Percentiles rank a stretch among this genome's conserved stretches.
phyloP scores from a whole-genome alignment of 2,797 vertebrate species.

The Sparidentex hasta region DNA sequence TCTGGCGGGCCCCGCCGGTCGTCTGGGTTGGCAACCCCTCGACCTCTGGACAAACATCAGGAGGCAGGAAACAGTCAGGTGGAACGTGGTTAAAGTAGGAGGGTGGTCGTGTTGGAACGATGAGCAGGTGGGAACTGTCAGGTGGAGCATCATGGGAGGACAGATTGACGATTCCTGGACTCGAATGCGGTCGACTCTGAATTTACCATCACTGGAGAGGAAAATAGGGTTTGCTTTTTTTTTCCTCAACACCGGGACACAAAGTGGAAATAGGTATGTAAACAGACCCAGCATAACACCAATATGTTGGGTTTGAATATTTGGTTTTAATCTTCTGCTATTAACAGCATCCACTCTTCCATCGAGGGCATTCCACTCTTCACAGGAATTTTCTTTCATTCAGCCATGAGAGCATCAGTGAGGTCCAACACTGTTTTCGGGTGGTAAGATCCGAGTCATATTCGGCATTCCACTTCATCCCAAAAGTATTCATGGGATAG shows the following conservation, averaged over 20 bases:
- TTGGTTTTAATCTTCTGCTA: background rate
- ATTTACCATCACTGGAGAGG: background rate
- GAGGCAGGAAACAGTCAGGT: conserved; percentile 41
- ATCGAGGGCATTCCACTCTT: too few relatives aligned
- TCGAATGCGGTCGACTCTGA: background rate
- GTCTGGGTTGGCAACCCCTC: conserved; percentile 58
- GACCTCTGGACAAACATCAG: conserved; percentile 55
- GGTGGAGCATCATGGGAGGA: conserved; percentile 20
- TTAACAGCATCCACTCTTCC: background rate
- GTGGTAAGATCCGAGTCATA: background rate
- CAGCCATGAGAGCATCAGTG: background rate
- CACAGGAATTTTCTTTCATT: background rate
- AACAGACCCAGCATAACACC: background rate
- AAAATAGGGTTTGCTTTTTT: background rate
- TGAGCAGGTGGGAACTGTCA: conserved; percentile 52
- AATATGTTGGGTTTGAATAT: too few relatives aligned
- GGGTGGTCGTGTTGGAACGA: conserved; percentile 19
- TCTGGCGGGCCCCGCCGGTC: conserved; percentile 55
- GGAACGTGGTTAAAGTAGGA: conserved; percentile 41
- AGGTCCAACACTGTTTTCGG: background rate
- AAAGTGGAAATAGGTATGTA: background rate
- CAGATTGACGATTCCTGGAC: background rate
- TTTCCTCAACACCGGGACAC: background rate
- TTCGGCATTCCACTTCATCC: background rate
- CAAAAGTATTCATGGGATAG: background rate